Base-by-base conservation (phyloP, 2,888 invertebrate species). In the Acheta domesticus region DNA sequence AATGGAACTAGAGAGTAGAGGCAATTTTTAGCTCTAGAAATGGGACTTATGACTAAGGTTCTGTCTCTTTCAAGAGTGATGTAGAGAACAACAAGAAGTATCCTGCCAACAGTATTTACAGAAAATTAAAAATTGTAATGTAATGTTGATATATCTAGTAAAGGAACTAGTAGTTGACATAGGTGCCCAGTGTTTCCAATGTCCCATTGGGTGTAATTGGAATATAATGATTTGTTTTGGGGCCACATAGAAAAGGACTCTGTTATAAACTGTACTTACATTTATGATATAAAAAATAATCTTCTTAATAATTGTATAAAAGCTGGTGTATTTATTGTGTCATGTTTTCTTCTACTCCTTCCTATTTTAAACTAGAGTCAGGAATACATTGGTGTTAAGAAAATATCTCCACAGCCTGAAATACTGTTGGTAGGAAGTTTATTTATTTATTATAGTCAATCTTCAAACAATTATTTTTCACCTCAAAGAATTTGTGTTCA, bases 341-440 rank as follows among this genome's bases (percentile, higher is more conserved):
- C 62, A 62, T 62, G 62, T 62, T 19, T 62, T 62, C n/a, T 36
- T 36, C 36, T 36, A 36, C 36, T 36, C n/a, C 62, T 62, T 62
- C 62, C 62, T 62, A 62, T n/a, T 19, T 62, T 19, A 19, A n/a
- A 62, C 62, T n/a, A 62, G n/a, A 36, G 36, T 36, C 36, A 36
- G 36, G 36, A 36, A 62, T 19, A n/a, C n/a, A 62, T 62, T n/a
- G 14, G 62, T 62, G 62, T 19, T 14, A 19, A 62, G 62, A 62
- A 62, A 62, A 62, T 62, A 62, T 62, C n/a, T 62, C n/a, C 14
- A 62, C n/a, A 62, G 62, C n/a, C 62, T 76, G 76, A 79, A 79
- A 76, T 76, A 79, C 76, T 79, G 50, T 79, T 79, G 76, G 76
- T 75, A 73, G 79, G 76, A 76, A 23, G 49, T 79, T 76, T 79